A percentile compares a stretch with the other conserved stretches of the same genome.
These are phyloP conservation scores for Hyla sarda DNA, from an alignment of 2,113 vertebrate genomes.

Conservation along the genomic window DNA sequence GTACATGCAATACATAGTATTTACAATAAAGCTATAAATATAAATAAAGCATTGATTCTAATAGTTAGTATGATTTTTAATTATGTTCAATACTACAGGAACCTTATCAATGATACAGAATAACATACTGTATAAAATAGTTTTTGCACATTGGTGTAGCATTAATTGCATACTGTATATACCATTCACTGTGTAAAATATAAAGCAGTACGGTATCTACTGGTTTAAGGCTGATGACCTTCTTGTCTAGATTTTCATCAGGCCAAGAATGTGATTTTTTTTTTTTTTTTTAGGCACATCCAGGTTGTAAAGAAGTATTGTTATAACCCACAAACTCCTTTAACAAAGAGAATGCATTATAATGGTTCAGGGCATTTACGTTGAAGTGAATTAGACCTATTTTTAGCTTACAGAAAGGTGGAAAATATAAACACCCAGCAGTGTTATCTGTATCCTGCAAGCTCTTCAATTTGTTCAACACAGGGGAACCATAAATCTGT, in stretches of 20 bases:
- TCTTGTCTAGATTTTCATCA: neutral
- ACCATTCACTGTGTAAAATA: too few relatives aligned
- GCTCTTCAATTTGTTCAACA: too few relatives aligned
- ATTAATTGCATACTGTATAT: too few relatives aligned
- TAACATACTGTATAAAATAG: too few relatives aligned
- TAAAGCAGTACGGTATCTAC: too few relatives aligned
- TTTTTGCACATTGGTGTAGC: too few relatives aligned
- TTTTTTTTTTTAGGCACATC: neutral
- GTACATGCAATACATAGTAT: too few relatives aligned
- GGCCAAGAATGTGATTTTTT: neutral
- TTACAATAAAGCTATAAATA: neutral
- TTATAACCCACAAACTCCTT: neutral
- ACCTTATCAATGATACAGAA: too few relatives aligned
- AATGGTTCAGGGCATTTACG: neutral
- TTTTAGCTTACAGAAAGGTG: neutral
- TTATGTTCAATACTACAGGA: too few relatives aligned
- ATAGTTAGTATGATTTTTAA: too few relatives aligned
- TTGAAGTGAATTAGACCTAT: neutral
- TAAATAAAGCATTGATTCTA: neutral
- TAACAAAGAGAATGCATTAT: neutral
- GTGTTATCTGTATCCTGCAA: too few relatives aligned
- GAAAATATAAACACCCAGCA: neutral
- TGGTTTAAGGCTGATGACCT: neutral
- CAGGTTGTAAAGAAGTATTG: neutral
- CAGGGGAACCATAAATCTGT: too few relatives aligned